Base-by-base conservation (phyloP, 2,797 vertebrate species). In the Myiothlypis coronata region DNA sequence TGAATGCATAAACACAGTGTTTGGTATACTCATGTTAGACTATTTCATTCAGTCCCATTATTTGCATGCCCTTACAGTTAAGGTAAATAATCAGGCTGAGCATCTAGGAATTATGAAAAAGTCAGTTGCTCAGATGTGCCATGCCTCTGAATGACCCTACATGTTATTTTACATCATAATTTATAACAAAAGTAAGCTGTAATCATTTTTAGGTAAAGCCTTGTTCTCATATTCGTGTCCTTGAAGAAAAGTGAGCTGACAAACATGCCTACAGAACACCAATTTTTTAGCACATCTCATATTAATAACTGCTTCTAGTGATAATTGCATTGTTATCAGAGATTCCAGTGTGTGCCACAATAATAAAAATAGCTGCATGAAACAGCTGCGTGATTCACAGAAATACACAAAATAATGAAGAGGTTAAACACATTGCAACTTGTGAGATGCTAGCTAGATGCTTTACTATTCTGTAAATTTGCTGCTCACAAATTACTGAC, bases 401-500 rank as follows among this genome's bases (percentile, higher is more conserved):
- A 91, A 92, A 84, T 6, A 50, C 24, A 69, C 0, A 19, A 80
- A 89, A 60, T 74, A 86, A 65, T 32, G 59, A 85, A 92, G 83
- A 82, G 61, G 88, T 78, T 76, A 89, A 92, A 94, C 26, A 53
- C 50, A 65, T 41, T 21, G 9, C 69, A 76, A 95, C 68, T 94
- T 61, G 49, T 43, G 63, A 72, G 71, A 89, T 76, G 37, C 27
- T 53, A 79, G 76, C 76, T 68, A 56, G n/a, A n/a, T n/a, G n/a
- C n/a, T n/a, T n/a, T n/a, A 71, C 16, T 39, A 47, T 75, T 65
- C 78, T 84, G 35, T 65, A 91, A 88, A 92, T 57, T 49, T 27
- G 12, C 47, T 91, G 84, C 85, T 94, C 47, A 69, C 82, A 86
- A 97, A 96, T 93, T 70, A 96, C 79, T 76, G 70, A 94, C 87